Evolutionary conservation across 2,113 vertebrate species (phyloP).

Genomic region (Alces alces): DNA sequence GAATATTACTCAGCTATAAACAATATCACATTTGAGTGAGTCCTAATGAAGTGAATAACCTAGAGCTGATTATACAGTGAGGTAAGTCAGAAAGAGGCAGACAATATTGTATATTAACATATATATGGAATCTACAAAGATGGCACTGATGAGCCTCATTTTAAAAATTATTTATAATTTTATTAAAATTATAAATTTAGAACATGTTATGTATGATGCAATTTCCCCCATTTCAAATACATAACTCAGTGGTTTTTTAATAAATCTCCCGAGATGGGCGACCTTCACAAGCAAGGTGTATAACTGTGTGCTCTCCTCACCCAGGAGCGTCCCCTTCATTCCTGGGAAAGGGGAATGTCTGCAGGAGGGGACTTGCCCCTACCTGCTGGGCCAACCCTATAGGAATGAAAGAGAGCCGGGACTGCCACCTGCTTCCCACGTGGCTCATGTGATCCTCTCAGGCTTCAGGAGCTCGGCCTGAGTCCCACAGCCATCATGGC

Average conservation of each 20-base stretch:
- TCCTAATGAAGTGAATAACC: not conserved
- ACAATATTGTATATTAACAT: not conserved
- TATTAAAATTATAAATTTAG: not conserved
- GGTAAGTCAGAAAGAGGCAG: not conserved
- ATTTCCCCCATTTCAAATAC: not conserved
- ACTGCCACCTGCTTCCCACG: fast-evolving
- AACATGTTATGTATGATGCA: not conserved
- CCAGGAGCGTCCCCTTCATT: fast-evolving
- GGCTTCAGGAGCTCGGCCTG: not conserved
- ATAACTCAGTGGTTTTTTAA: not conserved
- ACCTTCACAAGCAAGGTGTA: not conserved
- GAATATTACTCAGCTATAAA: not conserved
- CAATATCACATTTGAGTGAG: not conserved
- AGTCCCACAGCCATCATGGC: not conserved
- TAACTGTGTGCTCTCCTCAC: too few species aligned
- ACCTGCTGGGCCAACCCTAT: not conserved
- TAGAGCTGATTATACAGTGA: not conserved
- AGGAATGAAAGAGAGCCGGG: not conserved
- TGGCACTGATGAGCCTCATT: not conserved
- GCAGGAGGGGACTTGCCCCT: not conserved
- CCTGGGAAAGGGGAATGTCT: not conserved
- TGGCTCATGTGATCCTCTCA: fast-evolving
- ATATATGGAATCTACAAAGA: not conserved
- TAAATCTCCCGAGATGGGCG: fast-evolving
- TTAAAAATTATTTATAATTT: not conserved